Evolutionary conservation across 2,113 vertebrate genomes (phyloP).

Genomic region (Harpagus bidentatus): DNA sequence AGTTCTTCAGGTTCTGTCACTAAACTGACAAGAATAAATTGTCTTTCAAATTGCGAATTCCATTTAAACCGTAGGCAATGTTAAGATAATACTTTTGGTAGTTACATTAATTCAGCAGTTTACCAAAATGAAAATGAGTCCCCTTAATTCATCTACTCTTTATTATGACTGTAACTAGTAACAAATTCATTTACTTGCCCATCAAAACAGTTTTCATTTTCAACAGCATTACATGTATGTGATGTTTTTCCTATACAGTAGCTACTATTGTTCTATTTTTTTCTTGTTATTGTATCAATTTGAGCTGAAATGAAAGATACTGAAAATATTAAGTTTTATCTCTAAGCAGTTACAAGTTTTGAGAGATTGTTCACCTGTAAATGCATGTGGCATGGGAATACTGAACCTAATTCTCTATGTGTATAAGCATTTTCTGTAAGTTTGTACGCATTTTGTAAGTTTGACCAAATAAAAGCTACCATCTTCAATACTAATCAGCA

Average conservation of each 20-base stretch:
- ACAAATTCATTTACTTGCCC: neutral
- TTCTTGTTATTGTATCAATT: neutral
- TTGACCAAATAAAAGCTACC: neutral
- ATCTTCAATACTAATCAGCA: neutral
- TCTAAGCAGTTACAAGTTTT: neutral
- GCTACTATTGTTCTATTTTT: neutral
- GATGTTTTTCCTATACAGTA: neutral
- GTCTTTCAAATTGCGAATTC: neutral
- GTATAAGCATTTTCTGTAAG: neutral
- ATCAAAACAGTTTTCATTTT: neutral
- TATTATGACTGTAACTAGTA: neutral
- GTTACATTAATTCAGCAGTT: neutral
- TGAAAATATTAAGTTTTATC: neutral
- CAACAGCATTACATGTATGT: neutral
- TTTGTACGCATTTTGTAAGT: neutral
- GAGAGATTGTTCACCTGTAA: neutral
- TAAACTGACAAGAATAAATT: neutral
- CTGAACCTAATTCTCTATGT: neutral
- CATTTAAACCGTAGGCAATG: fast-evolving
- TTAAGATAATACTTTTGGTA: neutral
- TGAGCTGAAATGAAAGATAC: neutral
- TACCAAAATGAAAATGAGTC: neutral
- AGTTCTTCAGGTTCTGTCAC: neutral
- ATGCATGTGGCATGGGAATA: neutral
- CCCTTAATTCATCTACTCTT: neutral